A percentile compares a stretch with the other conserved stretches of the same genome.
phyloP scores from a whole-genome alignment of 2,113 vertebrate species.

The Sakesphorus luctuosus region DNA sequence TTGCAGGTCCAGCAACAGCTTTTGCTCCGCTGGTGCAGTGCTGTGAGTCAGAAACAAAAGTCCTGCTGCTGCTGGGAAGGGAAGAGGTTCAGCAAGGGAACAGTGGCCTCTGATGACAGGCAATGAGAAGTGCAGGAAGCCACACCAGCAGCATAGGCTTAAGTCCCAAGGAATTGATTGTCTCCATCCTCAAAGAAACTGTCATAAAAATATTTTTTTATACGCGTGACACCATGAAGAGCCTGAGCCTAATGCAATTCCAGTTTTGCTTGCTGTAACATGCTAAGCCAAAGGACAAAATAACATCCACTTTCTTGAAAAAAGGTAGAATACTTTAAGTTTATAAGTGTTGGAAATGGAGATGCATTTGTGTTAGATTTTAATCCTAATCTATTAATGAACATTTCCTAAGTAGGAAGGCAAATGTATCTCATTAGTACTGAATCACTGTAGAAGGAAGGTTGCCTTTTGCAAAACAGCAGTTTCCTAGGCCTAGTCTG shows the following conservation, averaged over 20 bases:
- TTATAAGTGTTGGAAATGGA: background rate
- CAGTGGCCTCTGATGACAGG: constrained; percentile 64
- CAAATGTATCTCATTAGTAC: background rate
- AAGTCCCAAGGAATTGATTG: background rate
- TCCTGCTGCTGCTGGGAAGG: background rate
- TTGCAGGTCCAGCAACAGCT: background rate
- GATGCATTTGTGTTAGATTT: background rate
- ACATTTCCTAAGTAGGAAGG: background rate
- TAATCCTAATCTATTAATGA: background rate
- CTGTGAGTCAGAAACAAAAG: background rate
- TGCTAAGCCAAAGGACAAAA: background rate
- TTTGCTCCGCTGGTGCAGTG: background rate
- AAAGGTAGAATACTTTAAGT: background rate
- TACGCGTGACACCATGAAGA: background rate
- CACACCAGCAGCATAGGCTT: accelerated
- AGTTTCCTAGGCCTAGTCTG: background rate
- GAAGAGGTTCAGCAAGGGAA: constrained; percentile 5
- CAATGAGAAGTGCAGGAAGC: constrained; percentile 30
- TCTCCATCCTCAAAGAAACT: background rate
- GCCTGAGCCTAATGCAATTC: background rate
- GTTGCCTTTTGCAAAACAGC: background rate
- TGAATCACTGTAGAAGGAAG: background rate
- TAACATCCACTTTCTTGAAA: background rate
- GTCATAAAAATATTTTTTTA: background rate
- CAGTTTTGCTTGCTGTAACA: background rate